Conservation (phyloP, 2,888 invertebrate species). For the Bhutanitis thaidina region DNA sequence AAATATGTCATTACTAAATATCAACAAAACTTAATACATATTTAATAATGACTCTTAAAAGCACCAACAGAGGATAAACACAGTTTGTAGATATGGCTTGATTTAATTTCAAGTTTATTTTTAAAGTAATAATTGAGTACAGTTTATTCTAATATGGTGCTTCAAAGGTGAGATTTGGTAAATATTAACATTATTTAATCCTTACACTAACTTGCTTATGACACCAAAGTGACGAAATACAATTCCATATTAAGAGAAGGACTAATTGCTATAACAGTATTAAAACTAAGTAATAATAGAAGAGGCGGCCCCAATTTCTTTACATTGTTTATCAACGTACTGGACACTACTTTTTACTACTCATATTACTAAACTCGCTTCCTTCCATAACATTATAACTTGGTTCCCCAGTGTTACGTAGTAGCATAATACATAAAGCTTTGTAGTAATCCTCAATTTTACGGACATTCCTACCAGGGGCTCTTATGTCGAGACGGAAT, state of each 20-base stretch:
- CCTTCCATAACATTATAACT: too few relatives aligned
- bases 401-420: too few relatives aligned
- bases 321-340: slow-evolving; percentile 26
- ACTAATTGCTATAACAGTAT: slow-evolving; percentile 43
- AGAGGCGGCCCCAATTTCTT: slow-evolving; percentile 74
- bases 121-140: slow-evolving; percentile 4
- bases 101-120: background rate
- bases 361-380: too few relatives aligned
- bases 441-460: too few relatives aligned
- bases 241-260: slow-evolving; percentile 56
- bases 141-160: slow-evolving; percentile 7
- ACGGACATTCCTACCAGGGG: too few relatives aligned
- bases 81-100: too few relatives aligned
- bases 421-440: too few relatives aligned
- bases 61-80: background rate
- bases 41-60: slow-evolving; percentile 43
- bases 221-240: slow-evolving; percentile 57
- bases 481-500: background rate
- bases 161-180: slow-evolving; percentile 57
- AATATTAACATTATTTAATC: slow-evolving; percentile 52
- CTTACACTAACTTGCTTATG: slow-evolving; percentile 56
- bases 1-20: slow-evolving; percentile 47
- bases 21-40: slow-evolving; percentile 33
- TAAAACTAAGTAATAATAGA: slow-evolving; percentile 54
- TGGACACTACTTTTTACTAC: background rate